These are phyloP conservation scores for Pristionchus exspectatus DNA, from an alignment of 2,888 invertebrate genomes.

Conservation along the genomic window DNA sequence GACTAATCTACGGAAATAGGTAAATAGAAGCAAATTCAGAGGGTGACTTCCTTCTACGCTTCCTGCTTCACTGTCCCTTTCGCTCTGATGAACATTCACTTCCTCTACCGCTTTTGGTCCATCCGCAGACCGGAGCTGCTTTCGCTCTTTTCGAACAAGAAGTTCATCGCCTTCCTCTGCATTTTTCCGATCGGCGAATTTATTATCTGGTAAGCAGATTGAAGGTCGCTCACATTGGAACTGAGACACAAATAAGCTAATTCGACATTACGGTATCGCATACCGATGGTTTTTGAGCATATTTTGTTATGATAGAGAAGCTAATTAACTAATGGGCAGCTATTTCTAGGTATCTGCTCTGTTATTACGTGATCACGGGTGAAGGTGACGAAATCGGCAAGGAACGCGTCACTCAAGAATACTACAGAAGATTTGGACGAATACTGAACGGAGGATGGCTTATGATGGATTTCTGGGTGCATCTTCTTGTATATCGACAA, in stretches of 20 bases:
- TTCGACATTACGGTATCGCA: too few relatives aligned
- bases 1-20: too few relatives aligned
- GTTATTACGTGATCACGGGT: not conserved
- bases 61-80: not conserved
- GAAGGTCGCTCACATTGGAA: too few relatives aligned
- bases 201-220: not conserved
- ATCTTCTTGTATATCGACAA: too few relatives aligned
- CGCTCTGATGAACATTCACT: slow-evolving; percentile 2
- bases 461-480: not conserved
- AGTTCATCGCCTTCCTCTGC: not conserved
- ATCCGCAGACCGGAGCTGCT: not conserved
- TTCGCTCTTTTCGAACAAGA: not conserved
- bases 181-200: not conserved
- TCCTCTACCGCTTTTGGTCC: not conserved
- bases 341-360: not conserved
- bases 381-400: not conserved
- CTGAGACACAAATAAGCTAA: too few relatives aligned
- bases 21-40: too few relatives aligned
- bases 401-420: not conserved
- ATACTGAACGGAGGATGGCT: not conserved
- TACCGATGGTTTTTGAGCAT: too few relatives aligned
- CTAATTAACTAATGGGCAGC: not conserved
- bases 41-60: not conserved
- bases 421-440: not conserved
- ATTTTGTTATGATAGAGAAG: too few relatives aligned